phyloP scores from a whole-genome alignment of 2,797 vertebrate genomes.

The Premnoplex brunnescens region DNA sequence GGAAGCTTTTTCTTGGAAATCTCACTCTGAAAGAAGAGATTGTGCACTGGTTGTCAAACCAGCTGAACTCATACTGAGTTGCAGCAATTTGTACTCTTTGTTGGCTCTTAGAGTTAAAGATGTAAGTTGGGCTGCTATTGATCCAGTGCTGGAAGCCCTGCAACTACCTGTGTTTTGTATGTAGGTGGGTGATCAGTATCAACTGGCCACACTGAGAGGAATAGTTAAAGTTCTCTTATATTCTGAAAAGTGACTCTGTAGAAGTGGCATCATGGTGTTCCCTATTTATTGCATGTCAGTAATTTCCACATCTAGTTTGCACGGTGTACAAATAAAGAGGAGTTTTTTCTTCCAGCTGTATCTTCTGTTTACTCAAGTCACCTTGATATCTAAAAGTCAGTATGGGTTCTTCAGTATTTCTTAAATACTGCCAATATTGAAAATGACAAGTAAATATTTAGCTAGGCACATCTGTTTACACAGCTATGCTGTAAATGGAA shows the following conservation, averaged over 20 bases:
- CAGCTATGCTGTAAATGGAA: neutral
- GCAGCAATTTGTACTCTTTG: constrained; percentile 60
- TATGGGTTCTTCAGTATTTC: neutral
- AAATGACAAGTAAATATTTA: constrained; percentile 21
- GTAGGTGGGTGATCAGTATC: constrained; percentile 55
- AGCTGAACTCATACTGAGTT: constrained; percentile 49
- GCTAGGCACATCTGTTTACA: neutral
- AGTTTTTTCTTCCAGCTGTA: neutral
- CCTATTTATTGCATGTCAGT: constrained; percentile 22
- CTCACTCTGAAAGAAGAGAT: constrained; percentile 25
- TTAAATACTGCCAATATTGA: neutral
- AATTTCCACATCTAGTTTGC: constrained; percentile 36
- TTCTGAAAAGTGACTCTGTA: constrained; percentile 51
- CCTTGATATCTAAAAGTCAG: neutral
- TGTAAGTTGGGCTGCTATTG: constrained; percentile 46
- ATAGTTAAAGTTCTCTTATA: constrained; percentile 44
- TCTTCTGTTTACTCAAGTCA: constrained; percentile 7
- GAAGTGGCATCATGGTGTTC: constrained; percentile 46
- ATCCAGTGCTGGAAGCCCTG: constrained; percentile 49
- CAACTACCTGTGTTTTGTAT: neutral
- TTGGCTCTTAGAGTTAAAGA: constrained; percentile 53
- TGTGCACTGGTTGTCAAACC: constrained; percentile 12
- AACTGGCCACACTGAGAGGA: constrained; percentile 37
- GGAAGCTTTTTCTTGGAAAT: constrained; percentile 26
- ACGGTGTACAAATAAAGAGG: constrained; percentile 22